A percentile compares a stretch with the other conserved stretches of the same genome.
Conservation (phyloP, 2,888 invertebrate species). For the Muscina levida region DNA sequence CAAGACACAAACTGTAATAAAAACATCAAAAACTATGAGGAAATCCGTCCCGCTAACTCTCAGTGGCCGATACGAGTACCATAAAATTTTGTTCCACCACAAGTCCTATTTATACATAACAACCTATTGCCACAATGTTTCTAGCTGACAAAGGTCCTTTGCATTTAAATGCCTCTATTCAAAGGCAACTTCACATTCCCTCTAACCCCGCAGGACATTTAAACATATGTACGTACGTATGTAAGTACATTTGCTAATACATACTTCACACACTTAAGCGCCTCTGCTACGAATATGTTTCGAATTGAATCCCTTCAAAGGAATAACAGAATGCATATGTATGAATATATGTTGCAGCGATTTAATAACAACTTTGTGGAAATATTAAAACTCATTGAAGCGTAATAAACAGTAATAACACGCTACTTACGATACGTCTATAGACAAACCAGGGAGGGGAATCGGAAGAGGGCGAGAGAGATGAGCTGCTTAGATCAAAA, state of each 20-base stretch:
- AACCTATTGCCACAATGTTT: neutral
- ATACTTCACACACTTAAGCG: too few species aligned
- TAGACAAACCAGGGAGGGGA: conserved; percentile 20
- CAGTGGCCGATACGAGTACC: too few species aligned
- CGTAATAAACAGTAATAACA: conserved; percentile 78
- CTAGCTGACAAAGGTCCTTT: neutral
- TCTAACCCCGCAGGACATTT: neutral
- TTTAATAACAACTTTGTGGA: conserved; percentile 76
- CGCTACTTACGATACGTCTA: conserved; percentile 72
- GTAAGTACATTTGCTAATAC: neutral
- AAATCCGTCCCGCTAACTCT: too few species aligned
- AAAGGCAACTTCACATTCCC: too few species aligned
- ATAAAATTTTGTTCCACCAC: too few species aligned
- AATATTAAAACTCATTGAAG: conserved; percentile 78
- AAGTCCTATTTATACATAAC: too few species aligned
- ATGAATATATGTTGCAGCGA: conserved; percentile 64
- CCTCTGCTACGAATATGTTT: neutral
- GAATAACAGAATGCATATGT: conserved; percentile 50
- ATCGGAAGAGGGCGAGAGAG: conserved; percentile 18
- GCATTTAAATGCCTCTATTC: neutral
- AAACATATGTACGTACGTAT: neutral
- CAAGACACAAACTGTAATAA: too few species aligned
- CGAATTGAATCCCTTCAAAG: conserved; percentile 2
- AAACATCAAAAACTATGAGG: too few species aligned
- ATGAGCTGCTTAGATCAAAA: conserved; percentile 31